Evolutionary conservation across 2,113 vertebrate genomes (phyloP), one percentile per base, ranked within the genome.

Genomic region (Urocolius indicus): DNA sequence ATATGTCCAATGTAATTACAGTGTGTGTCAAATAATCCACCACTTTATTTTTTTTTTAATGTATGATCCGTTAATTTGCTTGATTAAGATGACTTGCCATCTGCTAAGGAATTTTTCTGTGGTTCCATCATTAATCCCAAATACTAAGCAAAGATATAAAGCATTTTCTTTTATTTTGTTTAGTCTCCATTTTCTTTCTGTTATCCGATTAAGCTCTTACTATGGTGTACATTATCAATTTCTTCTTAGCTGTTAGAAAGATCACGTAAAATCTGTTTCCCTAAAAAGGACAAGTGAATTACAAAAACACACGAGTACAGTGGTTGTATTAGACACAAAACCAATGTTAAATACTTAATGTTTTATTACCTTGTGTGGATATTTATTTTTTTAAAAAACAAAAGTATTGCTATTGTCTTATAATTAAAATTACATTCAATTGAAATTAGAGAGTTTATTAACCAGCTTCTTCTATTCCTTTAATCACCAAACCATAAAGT

Each of bases 71-170:
- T 97, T 98, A 97, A 98, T 98, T 98, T 97, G 84, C 82, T 96
- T 97, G 97, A 98, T 98, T 96, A 97, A 97, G 97, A 98, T 94
- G 78, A 95, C 90, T 98, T 97, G 41, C 98, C 98, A 98, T 99
- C 98, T 98, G 98, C 97, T 98, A 95, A 95, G 74, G 93, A 89
- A 95, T 98, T 96, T 98, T 96, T 93, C 83, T 34, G 10, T 87
- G 78, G 63, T 82, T 91, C 84, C 1, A 1, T 90, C 83, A 80
- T 93, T 94, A 83, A 63, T 95, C 95, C 84, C 82, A 94, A 96
- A 96, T 72, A 96, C 52, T 54, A 95, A 96, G 46, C 71, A 89
- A 95, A 95, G 62, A 94, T 93, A 87, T 61, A 94, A 96, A 96
- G 81, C 48, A 94, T 85, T 97, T 95, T 57, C 49, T 82, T 91